Conservation (phyloP, 2,113 vertebrate genomes). For the Semnornis frantzii region DNA sequence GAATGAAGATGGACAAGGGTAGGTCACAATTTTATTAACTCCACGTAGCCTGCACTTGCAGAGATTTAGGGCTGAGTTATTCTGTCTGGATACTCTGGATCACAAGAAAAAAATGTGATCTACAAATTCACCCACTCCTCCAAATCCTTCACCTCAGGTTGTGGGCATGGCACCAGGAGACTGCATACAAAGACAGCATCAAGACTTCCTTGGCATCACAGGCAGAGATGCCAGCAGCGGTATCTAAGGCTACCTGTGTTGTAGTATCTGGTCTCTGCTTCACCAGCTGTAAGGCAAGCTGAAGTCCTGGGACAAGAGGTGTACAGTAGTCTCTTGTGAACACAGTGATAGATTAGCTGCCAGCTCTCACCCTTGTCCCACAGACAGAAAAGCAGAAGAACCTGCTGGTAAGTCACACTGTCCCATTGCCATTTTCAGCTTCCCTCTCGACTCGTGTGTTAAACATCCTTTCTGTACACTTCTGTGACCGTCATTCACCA, state of each 20-base stretch:
- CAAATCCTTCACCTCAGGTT: fast-evolving
- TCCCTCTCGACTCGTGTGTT: not conserved
- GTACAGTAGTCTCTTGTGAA: not conserved
- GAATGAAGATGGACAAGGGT: conserved; percentile 49
- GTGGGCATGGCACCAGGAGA: not conserved
- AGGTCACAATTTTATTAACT: conserved; percentile 53
- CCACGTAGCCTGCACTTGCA: not conserved
- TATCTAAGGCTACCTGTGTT: not conserved
- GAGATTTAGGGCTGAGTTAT: not conserved
- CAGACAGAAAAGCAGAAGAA: not conserved
- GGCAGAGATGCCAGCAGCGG: not conserved
- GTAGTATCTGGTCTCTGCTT: not conserved
- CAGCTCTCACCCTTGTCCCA: not conserved
- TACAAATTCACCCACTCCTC: not conserved
- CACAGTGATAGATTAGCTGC: not conserved
- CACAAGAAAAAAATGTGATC: not conserved
- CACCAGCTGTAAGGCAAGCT: not conserved
- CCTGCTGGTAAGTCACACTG: not conserved
- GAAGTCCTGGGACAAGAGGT: not conserved
- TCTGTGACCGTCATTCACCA: conserved; percentile 8
- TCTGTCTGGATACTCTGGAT: not conserved
- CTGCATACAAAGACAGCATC: not conserved
- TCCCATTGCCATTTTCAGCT: not conserved
- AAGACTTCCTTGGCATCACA: not conserved
- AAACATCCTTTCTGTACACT: not conserved